A percentile compares a stretch with the other conserved stretches of the same genome.
Conservation (phyloP, 1,140 invertebrate genomes). For the Drosophila obscura region DNA sequence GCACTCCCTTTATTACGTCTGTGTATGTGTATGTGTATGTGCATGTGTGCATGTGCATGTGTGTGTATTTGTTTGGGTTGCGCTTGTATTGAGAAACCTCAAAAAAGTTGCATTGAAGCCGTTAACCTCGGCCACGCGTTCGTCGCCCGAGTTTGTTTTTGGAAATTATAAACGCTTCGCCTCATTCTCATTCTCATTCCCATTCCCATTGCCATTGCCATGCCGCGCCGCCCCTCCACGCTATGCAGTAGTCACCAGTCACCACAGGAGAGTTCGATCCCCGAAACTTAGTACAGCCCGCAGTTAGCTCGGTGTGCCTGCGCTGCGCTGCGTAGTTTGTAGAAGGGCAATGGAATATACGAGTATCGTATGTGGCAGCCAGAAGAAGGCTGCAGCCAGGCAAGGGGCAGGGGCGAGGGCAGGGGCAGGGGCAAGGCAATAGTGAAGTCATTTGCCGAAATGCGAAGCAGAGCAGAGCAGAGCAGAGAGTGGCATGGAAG, state of each 20-base stretch:
- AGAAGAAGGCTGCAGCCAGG: neutral
- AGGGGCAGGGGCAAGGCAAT: conserved; percentile 24
- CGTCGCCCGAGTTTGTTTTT: conserved; percentile 80
- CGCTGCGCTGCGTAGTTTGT: conserved; percentile 2
- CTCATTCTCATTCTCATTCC: neutral
- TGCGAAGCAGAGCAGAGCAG: conserved; percentile 19
- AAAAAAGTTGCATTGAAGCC: conserved; percentile 83
- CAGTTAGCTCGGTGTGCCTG: too few relatives aligned
- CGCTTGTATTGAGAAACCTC: conserved; percentile 59
- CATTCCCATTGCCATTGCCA: too few relatives aligned
- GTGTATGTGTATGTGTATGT: neutral
- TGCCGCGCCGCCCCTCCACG: neutral
- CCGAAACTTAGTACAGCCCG: conserved; percentile 27
- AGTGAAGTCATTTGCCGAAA: conserved; percentile 82
- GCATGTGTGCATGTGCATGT: conserved; percentile 10
- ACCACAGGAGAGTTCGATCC: too few relatives aligned
- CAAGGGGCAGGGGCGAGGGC: neutral
- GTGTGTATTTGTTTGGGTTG: conserved; percentile 19
- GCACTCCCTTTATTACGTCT: conserved; percentile 3
- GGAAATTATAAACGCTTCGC: conserved; percentile 66
- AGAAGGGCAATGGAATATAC: conserved; percentile 1
- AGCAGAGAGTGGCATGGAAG: conserved; percentile 9
- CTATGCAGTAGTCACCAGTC: neutral
- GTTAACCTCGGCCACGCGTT: conserved; percentile 82
- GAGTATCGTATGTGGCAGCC: neutral